These are phyloP conservation scores for Campaea margaritaria DNA, from an alignment of 2,888 invertebrate species.

Conservation along the genomic window DNA sequence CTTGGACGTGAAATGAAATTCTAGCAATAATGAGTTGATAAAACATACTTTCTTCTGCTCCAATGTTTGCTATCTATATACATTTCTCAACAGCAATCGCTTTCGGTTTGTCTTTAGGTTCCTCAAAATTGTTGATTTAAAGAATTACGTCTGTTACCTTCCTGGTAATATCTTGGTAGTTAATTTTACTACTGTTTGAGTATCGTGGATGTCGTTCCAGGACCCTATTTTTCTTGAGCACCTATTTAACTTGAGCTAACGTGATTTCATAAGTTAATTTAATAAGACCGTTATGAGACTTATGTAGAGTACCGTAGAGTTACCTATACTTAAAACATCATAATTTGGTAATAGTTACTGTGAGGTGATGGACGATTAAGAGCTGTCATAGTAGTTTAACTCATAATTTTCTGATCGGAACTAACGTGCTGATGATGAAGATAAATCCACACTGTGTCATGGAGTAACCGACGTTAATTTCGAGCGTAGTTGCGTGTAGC, in stretches of 20 bases:
- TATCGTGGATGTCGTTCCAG: constrained; percentile 6
- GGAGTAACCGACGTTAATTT: constrained; percentile 72
- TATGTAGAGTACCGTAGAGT: background rate
- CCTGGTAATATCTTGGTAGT: constrained; percentile 37
- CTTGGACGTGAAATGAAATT: constrained; percentile 65
- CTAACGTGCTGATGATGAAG: constrained; percentile 77
- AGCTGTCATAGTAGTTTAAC: constrained; percentile 26
- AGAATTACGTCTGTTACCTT: constrained; percentile 41
- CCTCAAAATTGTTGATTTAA: constrained; percentile 39
- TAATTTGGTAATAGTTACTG: constrained; percentile 9
- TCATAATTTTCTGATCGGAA: constrained; percentile 50
- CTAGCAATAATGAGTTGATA: constrained; percentile 65
- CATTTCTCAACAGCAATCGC: constrained; percentile 43
- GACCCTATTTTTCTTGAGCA: background rate
- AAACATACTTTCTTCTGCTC: constrained; percentile 45
- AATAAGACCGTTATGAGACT: too few relatives aligned
- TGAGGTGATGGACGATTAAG: constrained; percentile 23
- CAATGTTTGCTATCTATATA: constrained; percentile 46
- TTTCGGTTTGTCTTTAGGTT: constrained; percentile 41
- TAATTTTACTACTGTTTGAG: constrained; percentile 30
- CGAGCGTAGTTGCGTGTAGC: constrained; percentile 74
- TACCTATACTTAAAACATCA: background rate
- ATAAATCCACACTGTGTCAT: constrained; percentile 78
- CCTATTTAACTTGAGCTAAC: too few relatives aligned
- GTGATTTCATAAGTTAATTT: too few relatives aligned